Evolutionary conservation across 2,888 invertebrate species (phyloP).

Genomic region (Tolmerus cingulatus): DNA sequence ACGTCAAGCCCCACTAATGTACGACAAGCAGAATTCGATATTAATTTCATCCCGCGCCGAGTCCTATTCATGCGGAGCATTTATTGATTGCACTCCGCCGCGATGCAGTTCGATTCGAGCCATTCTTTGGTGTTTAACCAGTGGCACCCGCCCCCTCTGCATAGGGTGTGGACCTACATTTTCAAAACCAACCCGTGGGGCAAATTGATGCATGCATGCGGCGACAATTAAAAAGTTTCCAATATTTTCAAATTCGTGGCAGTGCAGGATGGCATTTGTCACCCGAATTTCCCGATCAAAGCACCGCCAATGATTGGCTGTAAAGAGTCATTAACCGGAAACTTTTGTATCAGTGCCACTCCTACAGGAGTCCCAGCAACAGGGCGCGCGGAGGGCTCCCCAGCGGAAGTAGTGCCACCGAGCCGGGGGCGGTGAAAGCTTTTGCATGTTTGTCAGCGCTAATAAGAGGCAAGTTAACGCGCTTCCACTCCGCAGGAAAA

Average conservation of each 20-base stretch:
- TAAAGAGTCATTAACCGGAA: background rate
- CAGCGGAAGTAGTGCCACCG: background rate
- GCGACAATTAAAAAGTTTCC: background rate
- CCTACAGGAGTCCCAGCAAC: background rate
- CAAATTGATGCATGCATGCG: background rate
- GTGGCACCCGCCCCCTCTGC: background rate
- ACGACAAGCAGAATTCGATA: background rate
- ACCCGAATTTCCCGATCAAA: background rate
- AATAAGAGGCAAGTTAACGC: slow-evolving; percentile 20
- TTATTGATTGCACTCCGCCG: background rate
- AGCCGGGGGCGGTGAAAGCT: slow-evolving; percentile 4
- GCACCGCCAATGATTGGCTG: background rate
- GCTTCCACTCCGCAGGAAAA: background rate
- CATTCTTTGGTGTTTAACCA: background rate
- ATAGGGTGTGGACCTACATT: background rate
- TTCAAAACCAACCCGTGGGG: background rate
- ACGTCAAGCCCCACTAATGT: background rate
- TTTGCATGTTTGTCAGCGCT: slow-evolving; percentile 30
- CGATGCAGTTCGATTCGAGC: background rate
- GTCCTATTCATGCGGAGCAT: background rate
- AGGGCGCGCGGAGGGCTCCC: background rate
- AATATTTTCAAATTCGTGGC: background rate
- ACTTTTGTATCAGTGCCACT: background rate
- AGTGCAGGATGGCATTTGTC: background rate
- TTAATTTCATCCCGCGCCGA: background rate